Evolutionary conservation across 2,888 invertebrate species (phyloP).

Genomic region (Temnothorax ravouxi): DNA sequence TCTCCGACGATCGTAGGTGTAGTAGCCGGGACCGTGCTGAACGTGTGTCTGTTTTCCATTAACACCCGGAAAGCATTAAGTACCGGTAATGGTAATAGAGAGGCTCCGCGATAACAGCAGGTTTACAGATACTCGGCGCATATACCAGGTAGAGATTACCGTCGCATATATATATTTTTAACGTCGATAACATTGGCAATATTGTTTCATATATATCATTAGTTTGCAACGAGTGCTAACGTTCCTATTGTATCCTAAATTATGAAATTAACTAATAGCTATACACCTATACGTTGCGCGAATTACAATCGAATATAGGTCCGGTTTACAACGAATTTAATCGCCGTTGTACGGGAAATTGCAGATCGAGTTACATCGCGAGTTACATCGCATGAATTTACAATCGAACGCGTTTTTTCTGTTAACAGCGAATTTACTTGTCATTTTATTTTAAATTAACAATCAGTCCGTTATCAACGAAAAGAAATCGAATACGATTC

Average conservation of each 20-base stretch:
- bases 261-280: conserved; percentile 24
- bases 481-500: background rate
- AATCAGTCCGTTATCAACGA: background rate
- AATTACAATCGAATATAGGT: conserved; percentile 22
- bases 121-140: conserved; percentile 58
- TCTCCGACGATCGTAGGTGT: background rate
- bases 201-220: background rate
- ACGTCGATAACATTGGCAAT: background rate
- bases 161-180: conserved; percentile 2
- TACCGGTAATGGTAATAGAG: conserved; percentile 53
- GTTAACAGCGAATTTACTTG: background rate
- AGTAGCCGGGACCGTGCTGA: conserved; percentile 56
- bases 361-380: conserved; percentile 27
- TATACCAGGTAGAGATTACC: conserved; percentile 1
- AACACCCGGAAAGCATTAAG: conserved; percentile 68
- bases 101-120: conserved; percentile 67
- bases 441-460: conserved; percentile 19
- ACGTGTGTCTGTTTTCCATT: conserved; percentile 71
- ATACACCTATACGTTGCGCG: background rate
- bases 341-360: background rate
- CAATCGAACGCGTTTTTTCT: background rate
- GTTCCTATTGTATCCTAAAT: background rate
- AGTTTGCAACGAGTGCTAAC: background rate
- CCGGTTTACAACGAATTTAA: conserved; percentile 37
- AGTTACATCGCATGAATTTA: conserved; percentile 23